A percentile compares a stretch with the other conserved stretches of the same genome.
phyloP scores from a whole-genome alignment of 2,888 invertebrate species.

The Isotomurus palustris region DNA sequence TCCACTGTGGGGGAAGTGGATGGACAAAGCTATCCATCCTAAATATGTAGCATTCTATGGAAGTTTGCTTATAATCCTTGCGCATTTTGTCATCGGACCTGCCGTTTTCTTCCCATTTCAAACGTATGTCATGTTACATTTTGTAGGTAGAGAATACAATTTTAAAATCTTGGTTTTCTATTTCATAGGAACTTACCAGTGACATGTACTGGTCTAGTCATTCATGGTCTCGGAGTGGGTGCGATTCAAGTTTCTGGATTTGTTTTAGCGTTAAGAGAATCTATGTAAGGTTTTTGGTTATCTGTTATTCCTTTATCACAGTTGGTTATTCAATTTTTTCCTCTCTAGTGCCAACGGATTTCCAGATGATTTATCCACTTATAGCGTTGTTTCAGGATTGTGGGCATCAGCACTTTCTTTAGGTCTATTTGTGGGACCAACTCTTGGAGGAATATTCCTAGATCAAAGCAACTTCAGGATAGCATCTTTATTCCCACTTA shows the following conservation, averaged over 20 bases:
- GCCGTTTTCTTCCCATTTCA: conserved; percentile 66
- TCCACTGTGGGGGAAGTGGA: conserved; percentile 74
- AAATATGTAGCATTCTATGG: conserved; percentile 66
- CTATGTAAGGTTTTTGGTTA: conserved; percentile 61
- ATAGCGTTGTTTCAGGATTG: conserved; percentile 80
- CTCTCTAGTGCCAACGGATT: conserved; percentile 63
- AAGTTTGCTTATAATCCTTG: conserved; percentile 61
- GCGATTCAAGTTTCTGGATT: conserved; percentile 82
- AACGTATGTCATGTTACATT: conserved; percentile 51
- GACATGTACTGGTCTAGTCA: conserved; percentile 64
- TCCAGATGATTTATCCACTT: conserved; percentile 79
- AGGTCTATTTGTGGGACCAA: conserved; percentile 79
- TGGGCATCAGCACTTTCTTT: conserved; percentile 87
- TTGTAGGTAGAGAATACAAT: background rate
- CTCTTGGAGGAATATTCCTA: conserved; percentile 67
- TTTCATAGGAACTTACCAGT: conserved; percentile 61
- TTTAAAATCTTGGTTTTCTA: background rate
- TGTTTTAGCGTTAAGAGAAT: conserved; percentile 72
- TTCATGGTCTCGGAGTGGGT: conserved; percentile 80
- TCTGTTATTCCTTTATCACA: background rate
- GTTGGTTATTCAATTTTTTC: background rate
- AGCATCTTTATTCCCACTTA: conserved; percentile 66
- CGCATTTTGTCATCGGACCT: conserved; percentile 72
- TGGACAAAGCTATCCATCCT: conserved; percentile 65
- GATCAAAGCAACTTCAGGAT: conserved; percentile 67